These are phyloP conservation scores for Rhaphigaster nebulosa DNA, from an alignment of 2,888 invertebrate genomes.

Conservation along the genomic window DNA sequence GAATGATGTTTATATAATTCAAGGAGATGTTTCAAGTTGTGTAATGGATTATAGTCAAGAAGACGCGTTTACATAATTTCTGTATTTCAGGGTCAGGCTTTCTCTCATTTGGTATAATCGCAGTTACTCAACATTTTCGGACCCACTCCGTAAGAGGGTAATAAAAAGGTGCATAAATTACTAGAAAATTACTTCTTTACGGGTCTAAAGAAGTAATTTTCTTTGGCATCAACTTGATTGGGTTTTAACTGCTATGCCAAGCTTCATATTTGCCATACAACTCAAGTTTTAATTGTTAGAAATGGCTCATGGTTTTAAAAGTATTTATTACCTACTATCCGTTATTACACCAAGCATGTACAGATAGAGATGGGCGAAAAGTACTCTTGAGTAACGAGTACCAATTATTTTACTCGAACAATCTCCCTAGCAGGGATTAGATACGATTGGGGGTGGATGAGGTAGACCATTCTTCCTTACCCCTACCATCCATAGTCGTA, in stretches of 20 bases:
- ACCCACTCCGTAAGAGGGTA: not conserved
- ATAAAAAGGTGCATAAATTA: not conserved
- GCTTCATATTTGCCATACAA: not conserved
- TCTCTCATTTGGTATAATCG: conserved; percentile 42
- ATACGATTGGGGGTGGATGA: no score
- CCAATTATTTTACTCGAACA: no score
- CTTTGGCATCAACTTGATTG: not conserved
- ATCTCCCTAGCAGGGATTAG: no score
- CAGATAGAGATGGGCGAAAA: no score
- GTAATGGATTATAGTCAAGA: conserved; percentile 38
- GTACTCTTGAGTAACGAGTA: no score
- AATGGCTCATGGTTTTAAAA: no score
- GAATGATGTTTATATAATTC: conserved; percentile 37
- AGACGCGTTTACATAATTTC: conserved; percentile 27
- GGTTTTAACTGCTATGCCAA: not conserved
- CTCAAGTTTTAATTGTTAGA: no score
- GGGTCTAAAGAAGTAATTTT: no score
- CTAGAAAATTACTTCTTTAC: not conserved
- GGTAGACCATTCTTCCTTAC: no score
- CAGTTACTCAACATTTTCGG: conserved; percentile 21
- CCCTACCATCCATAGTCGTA: no score
- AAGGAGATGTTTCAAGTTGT: conserved; percentile 6
- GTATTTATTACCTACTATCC: no score
- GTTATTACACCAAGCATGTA: no score
- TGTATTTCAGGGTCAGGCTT: conserved; percentile 40